Evolutionary conservation across 2,797 vertebrate genomes (phyloP), one percentile per base, ranked within the genome.

Genomic region (Anabas testudineus): DNA sequence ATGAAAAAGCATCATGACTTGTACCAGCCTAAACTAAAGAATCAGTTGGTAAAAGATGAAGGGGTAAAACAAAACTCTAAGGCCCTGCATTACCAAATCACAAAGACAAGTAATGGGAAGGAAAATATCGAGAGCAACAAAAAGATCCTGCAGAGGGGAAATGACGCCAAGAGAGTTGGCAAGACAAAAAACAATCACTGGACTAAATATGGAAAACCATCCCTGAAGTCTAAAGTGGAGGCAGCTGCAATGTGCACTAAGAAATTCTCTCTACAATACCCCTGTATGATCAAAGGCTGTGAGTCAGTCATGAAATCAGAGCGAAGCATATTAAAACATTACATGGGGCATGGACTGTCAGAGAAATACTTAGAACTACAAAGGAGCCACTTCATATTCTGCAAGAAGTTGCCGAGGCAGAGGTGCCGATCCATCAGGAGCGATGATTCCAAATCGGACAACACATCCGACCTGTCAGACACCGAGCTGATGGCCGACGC

Each of bases 231-330:
- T 24, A 96, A 95, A 75, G 94, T 94, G 0, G 96, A 97, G 47
- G 97, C 98, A 7, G 91, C 96, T 4, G 94, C 95, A 0, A 94
- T 99, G 85, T 99, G 97, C 85, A 96, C 94, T 0, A 97, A 95
- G 80, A 94, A 87, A 39, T 95, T 94, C 82, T 92, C 95, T 30
- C 90, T 97, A 18, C 97, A 98, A 12, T 99, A 98, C 81, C 97
- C 98, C 0, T 99, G 98, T 75, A 99, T 99, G 98, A 96, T 99
- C 74, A 96, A 97, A 81, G 97, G 97, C 5, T 99, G 98, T 13
- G 95, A 96, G 0, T 96, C 95, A 0, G 95, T 99, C 43, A 95
- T 97, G 78, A 96, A 95, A 45, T 97, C 95, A 0, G 97, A 99
- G 85, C 94, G 94, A 58, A 96, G 95, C 85, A 95, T 98, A 28